Conservation (phyloP, 1,140 invertebrate genomes). For the Drosophila leontia region DNA sequence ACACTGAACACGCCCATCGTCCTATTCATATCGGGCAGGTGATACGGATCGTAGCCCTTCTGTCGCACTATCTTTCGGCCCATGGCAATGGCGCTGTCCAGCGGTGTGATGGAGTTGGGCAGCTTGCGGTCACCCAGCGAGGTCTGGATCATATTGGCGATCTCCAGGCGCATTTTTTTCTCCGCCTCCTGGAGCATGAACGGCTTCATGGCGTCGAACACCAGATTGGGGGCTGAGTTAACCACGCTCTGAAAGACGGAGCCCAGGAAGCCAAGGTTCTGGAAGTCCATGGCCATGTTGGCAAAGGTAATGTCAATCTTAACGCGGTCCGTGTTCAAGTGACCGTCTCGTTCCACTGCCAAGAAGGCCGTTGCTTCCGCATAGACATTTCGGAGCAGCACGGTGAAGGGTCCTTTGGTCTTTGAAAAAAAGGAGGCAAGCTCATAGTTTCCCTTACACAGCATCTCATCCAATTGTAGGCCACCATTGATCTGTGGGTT, state of each 20-base stretch:
- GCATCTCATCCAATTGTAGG: constrained; percentile 88
- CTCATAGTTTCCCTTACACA: constrained; percentile 91
- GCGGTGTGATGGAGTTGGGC: constrained; percentile 93
- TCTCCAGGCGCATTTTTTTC: constrained; percentile 88
- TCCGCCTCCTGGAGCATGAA: constrained; percentile 92
- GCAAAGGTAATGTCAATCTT: constrained; percentile 91
- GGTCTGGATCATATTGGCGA: constrained; percentile 88
- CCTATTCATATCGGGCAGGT: constrained; percentile 89
- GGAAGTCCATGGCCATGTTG: constrained; percentile 92
- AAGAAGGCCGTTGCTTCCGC: constrained; percentile 89
- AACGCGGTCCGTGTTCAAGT: constrained; percentile 91
- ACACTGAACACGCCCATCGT: constrained; percentile 89
- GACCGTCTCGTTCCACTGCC: constrained; percentile 89
- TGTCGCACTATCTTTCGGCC: constrained; percentile 89
- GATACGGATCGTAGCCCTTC: constrained; percentile 90
- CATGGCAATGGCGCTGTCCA: constrained; percentile 92
- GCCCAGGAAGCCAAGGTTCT: constrained; percentile 91
- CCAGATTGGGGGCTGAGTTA: constrained; percentile 91
- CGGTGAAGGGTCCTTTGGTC: constrained; percentile 91
- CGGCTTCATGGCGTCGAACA: constrained; percentile 94
- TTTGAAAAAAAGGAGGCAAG: constrained; percentile 89
- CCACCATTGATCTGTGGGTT: constrained; percentile 87
- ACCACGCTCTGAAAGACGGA: constrained; percentile 91
- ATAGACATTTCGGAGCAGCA: constrained; percentile 89
- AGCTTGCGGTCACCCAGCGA: constrained; percentile 89